Conservation (phyloP, 2,113 vertebrate species). For the Synodontis membranacea region DNA sequence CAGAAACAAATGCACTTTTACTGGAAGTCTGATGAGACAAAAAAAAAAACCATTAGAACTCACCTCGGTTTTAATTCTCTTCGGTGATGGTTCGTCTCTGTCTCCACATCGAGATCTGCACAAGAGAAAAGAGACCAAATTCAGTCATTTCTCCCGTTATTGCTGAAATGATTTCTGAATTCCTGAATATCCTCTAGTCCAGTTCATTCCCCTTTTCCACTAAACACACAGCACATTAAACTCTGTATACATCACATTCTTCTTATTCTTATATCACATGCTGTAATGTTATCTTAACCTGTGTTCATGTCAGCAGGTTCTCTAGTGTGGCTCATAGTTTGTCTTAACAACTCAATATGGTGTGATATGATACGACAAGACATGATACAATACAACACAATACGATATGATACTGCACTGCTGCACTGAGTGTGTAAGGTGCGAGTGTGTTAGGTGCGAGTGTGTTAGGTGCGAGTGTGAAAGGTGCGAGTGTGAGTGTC, state of each 20-base stretch:
- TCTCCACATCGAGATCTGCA: conserved; percentile 78
- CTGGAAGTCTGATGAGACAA: background rate
- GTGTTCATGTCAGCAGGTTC: background rate
- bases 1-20: background rate
- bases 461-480: background rate
- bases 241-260: background rate
- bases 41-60: conserved; percentile 11
- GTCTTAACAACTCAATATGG: background rate
- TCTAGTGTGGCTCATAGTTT: background rate
- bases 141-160: background rate
- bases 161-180: background rate
- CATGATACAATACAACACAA: background rate
- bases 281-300: background rate
- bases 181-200: background rate
- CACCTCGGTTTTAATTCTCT: conserved; percentile 89
- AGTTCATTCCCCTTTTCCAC: background rate
- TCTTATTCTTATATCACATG: background rate
- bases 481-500: conserved; percentile 21
- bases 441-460: conserved; percentile 16
- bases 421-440: conserved; percentile 28
- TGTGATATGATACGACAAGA: background rate
- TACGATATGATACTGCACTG: background rate
- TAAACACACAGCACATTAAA: background rate
- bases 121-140: background rate
- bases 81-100: conserved; percentile 84